These are phyloP conservation scores for Drosophila baimaii DNA, from an alignment of 1,140 invertebrate genomes.

Conservation along the genomic window DNA sequence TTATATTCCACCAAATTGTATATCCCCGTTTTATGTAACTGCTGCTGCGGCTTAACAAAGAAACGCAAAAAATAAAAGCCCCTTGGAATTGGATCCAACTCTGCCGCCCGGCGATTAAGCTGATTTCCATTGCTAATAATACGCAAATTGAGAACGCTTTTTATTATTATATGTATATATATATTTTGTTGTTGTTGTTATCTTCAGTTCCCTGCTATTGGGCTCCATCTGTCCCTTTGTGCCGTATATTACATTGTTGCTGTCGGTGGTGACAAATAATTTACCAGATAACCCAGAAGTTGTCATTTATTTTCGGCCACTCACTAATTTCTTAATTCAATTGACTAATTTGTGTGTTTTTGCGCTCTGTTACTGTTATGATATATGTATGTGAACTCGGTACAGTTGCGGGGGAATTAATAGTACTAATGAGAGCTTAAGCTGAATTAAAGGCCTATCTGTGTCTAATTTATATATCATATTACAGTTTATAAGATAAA, in stretches of 20 bases:
- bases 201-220: background rate
- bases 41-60: slow-evolving; percentile 36
- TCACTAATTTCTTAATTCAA: slow-evolving; percentile 55
- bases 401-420: background rate
- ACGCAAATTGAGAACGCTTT: slow-evolving; percentile 34
- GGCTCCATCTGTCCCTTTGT: background rate
- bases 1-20: slow-evolving; percentile 25
- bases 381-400: slow-evolving; percentile 13
- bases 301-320: slow-evolving; percentile 23
- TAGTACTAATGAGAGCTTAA: background rate
- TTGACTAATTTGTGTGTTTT: slow-evolving; percentile 41
- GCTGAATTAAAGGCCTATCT: no score
- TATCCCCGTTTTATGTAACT: slow-evolving; percentile 47
- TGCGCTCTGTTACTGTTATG: slow-evolving; percentile 31
- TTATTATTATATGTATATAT: slow-evolving; percentile 1
- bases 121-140: slow-evolving; percentile 52
- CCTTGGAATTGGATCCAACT: slow-evolving; percentile 9
- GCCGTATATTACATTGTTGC: slow-evolving; percentile 20
- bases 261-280: slow-evolving; percentile 18
- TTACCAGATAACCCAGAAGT: slow-evolving; percentile 28
- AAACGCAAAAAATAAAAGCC: slow-evolving; percentile 29
- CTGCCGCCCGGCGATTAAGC: slow-evolving; percentile 18
- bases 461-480: background rate
- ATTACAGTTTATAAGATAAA: background rate
- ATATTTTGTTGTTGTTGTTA: no score